These are phyloP conservation scores for Spisula solida DNA, from an alignment of 2,888 invertebrate genomes.

Conservation along the genomic window DNA sequence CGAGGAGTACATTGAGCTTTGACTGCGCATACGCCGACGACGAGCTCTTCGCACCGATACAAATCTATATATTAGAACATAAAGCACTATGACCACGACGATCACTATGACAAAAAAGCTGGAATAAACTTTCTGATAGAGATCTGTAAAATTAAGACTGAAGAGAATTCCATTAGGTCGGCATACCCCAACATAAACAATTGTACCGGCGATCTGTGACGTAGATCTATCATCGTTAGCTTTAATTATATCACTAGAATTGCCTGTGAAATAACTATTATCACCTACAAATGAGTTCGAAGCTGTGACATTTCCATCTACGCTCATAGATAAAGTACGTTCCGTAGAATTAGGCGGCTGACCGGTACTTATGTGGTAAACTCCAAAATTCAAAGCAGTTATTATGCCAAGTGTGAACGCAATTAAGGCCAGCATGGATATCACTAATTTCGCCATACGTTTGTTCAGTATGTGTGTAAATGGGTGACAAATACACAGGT, in stretches of 20 bases:
- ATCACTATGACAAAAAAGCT: slow-evolving; percentile 83
- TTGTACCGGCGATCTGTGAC: not conserved
- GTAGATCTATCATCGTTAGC: not conserved
- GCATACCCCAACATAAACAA: slow-evolving; percentile 35
- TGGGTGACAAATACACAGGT: slow-evolving; percentile 86
- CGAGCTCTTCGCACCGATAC: slow-evolving; percentile 74
- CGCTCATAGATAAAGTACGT: not conserved
- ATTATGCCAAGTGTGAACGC: slow-evolving; percentile 75
- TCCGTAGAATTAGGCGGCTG: not conserved
- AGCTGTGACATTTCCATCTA: not conserved
- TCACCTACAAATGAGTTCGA: not conserved
- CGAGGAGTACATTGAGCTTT: slow-evolving; percentile 63
- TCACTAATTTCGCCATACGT: slow-evolving; percentile 75
- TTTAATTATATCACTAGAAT: not conserved
- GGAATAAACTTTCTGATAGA: slow-evolving; percentile 83
- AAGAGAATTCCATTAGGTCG: slow-evolving; percentile 76
- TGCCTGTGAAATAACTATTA: not conserved
- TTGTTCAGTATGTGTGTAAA: slow-evolving; percentile 82
- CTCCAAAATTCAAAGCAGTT: slow-evolving; percentile 75
- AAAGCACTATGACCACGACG: slow-evolving; percentile 83
- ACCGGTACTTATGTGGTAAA: slow-evolving; percentile 54
- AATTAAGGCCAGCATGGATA: slow-evolving; percentile 67
- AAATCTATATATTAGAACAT: slow-evolving; percentile 82
- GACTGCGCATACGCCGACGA: slow-evolving; percentile 62
- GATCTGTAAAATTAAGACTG: slow-evolving; percentile 70